Conservation (phyloP, 1,140 invertebrate species). For the Ylistrum balloti region DNA sequence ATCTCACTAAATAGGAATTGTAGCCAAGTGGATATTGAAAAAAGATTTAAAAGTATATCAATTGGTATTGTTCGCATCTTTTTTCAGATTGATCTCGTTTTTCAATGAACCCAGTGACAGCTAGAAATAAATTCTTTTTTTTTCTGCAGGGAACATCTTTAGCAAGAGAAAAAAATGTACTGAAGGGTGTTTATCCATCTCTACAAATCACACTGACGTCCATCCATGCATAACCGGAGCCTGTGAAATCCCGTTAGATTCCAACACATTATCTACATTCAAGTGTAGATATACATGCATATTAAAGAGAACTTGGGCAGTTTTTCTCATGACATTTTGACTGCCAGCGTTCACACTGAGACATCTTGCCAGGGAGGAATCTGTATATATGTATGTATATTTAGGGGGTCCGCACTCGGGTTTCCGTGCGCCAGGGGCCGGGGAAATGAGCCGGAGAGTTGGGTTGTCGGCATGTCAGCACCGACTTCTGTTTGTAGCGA, state of each 20-base stretch:
- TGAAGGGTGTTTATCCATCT: neutral
- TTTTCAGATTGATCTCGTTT: no score
- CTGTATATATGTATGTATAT: neutral
- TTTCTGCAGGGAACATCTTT: neutral
- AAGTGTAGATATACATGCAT: conserved; percentile 32
- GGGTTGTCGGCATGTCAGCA: conserved; percentile 19
- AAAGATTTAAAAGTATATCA: no score
- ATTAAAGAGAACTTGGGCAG: neutral
- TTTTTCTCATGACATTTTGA: conserved; percentile 25
- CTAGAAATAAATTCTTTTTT: no score
- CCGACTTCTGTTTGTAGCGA: neutral
- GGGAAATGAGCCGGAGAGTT: conserved; percentile 23
- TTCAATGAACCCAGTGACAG: no score
- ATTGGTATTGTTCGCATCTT: no score
- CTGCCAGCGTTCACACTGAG: neutral
- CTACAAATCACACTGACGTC: neutral
- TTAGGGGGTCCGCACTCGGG: neutral
- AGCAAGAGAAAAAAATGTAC: neutral
- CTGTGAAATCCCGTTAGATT: conserved; percentile 25
- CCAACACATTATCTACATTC: conserved; percentile 15
- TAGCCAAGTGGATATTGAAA: no score
- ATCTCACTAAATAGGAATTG: no score
- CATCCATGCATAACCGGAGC: neutral
- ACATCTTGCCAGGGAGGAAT: neutral
- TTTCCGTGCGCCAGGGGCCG: neutral